These are phyloP conservation scores for Peucedramus taeniatus DNA, from an alignment of 2,113 vertebrate species.

Conservation along the genomic window DNA sequence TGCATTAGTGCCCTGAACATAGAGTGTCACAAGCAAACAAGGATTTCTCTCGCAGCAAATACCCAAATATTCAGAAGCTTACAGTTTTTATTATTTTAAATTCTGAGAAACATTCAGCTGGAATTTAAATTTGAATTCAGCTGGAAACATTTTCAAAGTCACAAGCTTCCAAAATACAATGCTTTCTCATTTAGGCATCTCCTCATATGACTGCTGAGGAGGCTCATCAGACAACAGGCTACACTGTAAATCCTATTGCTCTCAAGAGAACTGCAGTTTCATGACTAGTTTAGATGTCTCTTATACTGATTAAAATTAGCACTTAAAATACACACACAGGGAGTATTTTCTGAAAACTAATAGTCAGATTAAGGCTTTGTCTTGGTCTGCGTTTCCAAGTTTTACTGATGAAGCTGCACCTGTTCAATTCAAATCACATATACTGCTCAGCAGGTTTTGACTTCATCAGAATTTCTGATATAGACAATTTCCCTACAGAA, in stretches of 20 bases:
- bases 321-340: constrained; percentile 1
- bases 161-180: neutral
- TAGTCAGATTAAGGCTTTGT: neutral
- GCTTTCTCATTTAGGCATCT: neutral
- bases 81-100: neutral
- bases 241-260: neutral
- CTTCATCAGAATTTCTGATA: neutral
- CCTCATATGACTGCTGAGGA: neutral
- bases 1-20: neutral
- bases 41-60: neutral
- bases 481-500: neutral
- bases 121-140: neutral
- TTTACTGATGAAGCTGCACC: neutral
- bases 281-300: neutral
- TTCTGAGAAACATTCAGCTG: neutral
- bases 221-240: neutral
- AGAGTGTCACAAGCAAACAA: neutral
- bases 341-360: neutral
- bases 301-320: constrained; percentile 21
- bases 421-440: neutral
- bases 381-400: neutral
- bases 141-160: neutral
- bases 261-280: neutral
- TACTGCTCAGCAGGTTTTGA: neutral
- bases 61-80: neutral